These are phyloP conservation scores for Ganaspis brasiliensis DNA, from an alignment of 2,888 invertebrate genomes.

Conservation along the genomic window DNA sequence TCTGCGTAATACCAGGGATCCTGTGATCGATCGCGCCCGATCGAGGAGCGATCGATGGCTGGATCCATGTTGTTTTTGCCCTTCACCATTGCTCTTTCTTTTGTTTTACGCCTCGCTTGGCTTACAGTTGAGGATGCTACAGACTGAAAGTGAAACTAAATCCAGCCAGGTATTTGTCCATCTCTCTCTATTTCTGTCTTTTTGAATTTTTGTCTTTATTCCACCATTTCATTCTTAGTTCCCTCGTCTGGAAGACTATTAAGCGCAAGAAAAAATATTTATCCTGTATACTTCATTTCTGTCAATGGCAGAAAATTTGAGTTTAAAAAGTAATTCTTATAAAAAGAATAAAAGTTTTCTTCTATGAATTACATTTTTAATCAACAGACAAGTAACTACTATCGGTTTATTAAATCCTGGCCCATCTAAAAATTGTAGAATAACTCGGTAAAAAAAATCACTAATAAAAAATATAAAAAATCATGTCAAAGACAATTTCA, in stretches of 20 bases:
- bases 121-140: constrained; percentile 65
- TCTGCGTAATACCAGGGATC: constrained; percentile 79
- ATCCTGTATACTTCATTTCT: background rate
- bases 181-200: constrained; percentile 49
- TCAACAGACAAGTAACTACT: too few relatives aligned
- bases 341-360: too few relatives aligned
- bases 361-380: too few relatives aligned
- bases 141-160: constrained; percentile 61
- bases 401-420: too few relatives aligned
- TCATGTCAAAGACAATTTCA: too few relatives aligned
- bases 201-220: constrained; percentile 18
- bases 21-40: constrained; percentile 65
- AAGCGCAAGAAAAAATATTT: constrained; percentile 5
- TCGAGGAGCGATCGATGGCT: constrained; percentile 68
- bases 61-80: constrained; percentile 74
- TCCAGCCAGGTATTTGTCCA: background rate
- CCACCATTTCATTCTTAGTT: background rate
- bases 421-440: too few relatives aligned
- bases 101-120: constrained; percentile 68
- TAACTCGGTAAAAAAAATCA: too few relatives aligned
- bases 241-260: background rate
- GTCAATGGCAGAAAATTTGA: background rate
- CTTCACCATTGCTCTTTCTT: constrained; percentile 48
- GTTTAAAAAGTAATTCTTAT: too few relatives aligned
- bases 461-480: too few relatives aligned